Evolutionary conservation across 2,113 vertebrate genomes (phyloP).

Genomic region (Calonectris borealis): DNA sequence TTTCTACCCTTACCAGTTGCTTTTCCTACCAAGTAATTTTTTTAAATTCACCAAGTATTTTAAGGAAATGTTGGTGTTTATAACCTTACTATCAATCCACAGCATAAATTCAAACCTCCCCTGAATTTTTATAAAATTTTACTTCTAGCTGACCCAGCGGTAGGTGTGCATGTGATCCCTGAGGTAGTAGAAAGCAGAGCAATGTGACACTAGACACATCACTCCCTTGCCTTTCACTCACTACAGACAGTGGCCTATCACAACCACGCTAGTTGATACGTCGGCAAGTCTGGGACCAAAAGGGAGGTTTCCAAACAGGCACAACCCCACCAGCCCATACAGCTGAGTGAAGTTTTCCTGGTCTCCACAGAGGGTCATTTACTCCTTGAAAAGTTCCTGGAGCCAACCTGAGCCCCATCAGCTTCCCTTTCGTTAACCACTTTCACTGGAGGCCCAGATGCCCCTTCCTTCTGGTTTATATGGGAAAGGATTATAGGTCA

Average conservation of each 20-base stretch:
- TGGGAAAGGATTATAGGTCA: neutral
- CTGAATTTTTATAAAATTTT: neutral
- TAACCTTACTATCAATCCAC: neutral
- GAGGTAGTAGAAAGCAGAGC: neutral
- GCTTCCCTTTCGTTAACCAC: neutral
- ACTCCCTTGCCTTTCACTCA: neutral
- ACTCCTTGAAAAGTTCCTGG: neutral
- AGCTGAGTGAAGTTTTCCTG: neutral
- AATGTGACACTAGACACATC: neutral
- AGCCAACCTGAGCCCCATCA: neutral
- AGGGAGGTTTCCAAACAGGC: neutral
- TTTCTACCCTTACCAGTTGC: neutral
- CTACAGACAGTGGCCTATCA: neutral
- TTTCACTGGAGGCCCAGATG: rapidly evolving
- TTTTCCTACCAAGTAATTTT: neutral
- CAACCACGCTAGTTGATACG: rapidly evolving
- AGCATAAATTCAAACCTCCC: neutral
- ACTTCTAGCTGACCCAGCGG: neutral
- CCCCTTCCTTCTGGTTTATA: neutral
- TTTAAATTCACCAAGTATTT: neutral
- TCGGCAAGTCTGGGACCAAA: neutral
- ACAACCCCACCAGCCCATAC: neutral
- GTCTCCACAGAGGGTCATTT: neutral
- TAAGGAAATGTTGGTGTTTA: neutral
- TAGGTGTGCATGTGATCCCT: neutral